Evolutionary conservation across 1,140 invertebrate genomes (phyloP).

Genomic region (Globodera ellingtonae): DNA sequence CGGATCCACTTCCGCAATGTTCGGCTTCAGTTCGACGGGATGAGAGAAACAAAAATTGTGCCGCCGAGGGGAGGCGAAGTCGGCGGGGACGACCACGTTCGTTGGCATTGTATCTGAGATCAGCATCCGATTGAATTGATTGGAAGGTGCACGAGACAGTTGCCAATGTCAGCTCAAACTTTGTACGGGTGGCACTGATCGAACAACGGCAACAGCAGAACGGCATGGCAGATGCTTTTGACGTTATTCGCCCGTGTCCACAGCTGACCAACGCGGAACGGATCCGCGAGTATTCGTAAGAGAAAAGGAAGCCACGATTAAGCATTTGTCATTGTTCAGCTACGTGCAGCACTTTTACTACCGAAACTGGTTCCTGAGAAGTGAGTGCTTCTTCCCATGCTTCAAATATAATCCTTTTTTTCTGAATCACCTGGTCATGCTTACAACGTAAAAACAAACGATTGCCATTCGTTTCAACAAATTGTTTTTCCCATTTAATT

Average conservation of each 20-base stretch:
- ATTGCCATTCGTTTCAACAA: too few relatives aligned
- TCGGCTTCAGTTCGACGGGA: not conserved
- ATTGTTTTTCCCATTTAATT: too few relatives aligned
- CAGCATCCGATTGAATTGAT: not conserved
- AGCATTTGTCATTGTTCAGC: not conserved
- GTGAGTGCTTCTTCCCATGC: conserved; percentile 2
- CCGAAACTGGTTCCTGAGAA: conserved; percentile 15
- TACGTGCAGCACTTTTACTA: conserved; percentile 25
- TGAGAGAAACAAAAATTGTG: conserved; percentile 10
- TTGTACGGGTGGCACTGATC: conserved; percentile 10
- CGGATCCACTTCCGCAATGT: conserved; percentile 9
- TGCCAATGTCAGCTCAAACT: conserved; percentile 12
- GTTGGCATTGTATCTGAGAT: not conserved
- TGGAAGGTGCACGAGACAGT: not conserved
- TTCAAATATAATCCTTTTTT: not conserved
- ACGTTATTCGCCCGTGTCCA: conserved; percentile 6
- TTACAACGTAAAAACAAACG: too few relatives aligned
- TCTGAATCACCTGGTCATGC: not conserved
- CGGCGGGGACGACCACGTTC: not conserved
- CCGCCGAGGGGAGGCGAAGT: not conserved
- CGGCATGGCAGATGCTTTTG: conserved; percentile 9
- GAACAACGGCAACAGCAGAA: not conserved
- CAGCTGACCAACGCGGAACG: conserved; percentile 10
- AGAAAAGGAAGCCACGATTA: too few relatives aligned
- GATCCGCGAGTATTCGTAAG: conserved; percentile 21